These are phyloP conservation scores for Lycocorax pyrrhopterus DNA, from an alignment of 2,113 vertebrate genomes.

Conservation along the genomic window DNA sequence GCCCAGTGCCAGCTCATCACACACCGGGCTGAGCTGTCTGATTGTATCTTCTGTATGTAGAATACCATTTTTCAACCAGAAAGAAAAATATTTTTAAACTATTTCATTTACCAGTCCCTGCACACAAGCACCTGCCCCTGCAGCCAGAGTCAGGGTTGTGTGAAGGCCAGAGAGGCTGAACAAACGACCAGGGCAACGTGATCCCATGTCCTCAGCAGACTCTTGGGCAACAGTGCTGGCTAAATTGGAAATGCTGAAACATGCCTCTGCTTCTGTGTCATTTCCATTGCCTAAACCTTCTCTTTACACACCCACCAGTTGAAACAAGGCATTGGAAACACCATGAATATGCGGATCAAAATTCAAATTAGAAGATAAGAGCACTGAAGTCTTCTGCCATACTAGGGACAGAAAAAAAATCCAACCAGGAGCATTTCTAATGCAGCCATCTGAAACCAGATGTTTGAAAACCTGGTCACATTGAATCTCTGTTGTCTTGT, in stretches of 20 bases:
- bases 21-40: not conserved
- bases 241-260: not conserved
- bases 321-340: not conserved
- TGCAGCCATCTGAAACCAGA: not conserved
- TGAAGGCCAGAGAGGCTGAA: not conserved
- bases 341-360: not conserved
- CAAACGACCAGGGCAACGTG: fast-evolving
- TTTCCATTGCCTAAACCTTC: not conserved
- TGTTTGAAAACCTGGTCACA: not conserved
- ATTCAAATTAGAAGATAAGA: not conserved
- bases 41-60: not conserved
- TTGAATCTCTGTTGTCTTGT: not conserved
- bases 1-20: not conserved
- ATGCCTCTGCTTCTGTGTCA: not conserved
- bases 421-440: not conserved
- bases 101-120: not conserved
- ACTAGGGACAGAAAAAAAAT: not conserved
- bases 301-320: not conserved
- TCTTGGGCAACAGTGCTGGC: not conserved
- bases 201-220: not conserved
- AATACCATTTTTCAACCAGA: not conserved
- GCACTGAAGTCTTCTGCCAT: not conserved
- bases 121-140: not conserved
- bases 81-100: not conserved
- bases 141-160: not conserved